Percentiles rank a stretch among this genome's conserved stretches.
Evolutionary conservation across 1,140 invertebrate species (phyloP).

Genomic region (Ephestia elutella): DNA sequence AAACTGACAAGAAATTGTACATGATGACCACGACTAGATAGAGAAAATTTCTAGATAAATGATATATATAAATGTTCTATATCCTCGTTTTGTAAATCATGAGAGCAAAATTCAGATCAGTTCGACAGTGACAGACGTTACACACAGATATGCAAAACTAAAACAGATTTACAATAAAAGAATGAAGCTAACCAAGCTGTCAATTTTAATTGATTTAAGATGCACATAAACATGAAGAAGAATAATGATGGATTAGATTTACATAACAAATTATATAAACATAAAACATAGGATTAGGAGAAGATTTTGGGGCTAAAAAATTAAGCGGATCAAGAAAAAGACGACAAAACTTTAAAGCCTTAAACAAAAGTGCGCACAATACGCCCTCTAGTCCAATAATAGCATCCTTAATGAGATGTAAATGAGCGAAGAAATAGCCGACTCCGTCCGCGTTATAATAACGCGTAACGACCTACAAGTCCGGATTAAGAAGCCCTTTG

Average conservation of each 20-base stretch:
- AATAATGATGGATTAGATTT: background rate
- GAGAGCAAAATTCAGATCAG: background rate
- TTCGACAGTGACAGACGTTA: background rate
- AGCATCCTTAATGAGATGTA: constrained; percentile 71
- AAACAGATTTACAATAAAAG: background rate
- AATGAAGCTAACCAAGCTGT: background rate
- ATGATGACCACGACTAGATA: background rate
- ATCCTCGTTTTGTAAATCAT: background rate
- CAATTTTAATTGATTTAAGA: constrained; percentile 1
- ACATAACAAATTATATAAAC: background rate
- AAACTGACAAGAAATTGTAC: background rate
- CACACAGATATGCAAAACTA: background rate
- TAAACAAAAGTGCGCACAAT: constrained; percentile 19
- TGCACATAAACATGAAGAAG: background rate
- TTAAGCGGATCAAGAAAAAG: background rate
- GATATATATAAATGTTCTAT: background rate
- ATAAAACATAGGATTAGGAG: background rate
- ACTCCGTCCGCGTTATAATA: constrained; percentile 68
- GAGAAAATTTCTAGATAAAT: background rate
- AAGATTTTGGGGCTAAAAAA: background rate
- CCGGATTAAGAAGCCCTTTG: constrained; percentile 73
- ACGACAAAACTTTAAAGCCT: background rate
- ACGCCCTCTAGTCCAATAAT: constrained; percentile 59
- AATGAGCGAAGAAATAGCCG: constrained; percentile 70
- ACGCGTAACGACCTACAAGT: constrained; percentile 73